A percentile compares a stretch with the other conserved stretches of the same genome.
phyloP scores from a whole-genome alignment of 2,797 vertebrate species.

The Ctenopoma kingsleyae region DNA sequence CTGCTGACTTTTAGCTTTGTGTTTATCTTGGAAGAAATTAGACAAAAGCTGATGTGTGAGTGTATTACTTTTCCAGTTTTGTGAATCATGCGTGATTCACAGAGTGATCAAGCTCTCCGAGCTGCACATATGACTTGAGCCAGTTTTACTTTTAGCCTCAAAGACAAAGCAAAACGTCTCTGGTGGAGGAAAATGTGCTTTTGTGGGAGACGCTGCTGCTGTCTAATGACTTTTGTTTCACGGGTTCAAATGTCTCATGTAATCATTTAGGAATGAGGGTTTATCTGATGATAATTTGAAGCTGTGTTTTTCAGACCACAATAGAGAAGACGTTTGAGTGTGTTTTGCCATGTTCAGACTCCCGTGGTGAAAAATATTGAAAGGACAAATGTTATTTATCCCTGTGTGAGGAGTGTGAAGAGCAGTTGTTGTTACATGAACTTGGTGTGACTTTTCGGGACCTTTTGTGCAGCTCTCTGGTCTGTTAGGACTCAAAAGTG shows the following conservation, averaged over 20 bases:
- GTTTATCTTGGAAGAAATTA: constrained; percentile 61
- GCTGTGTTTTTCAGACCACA: constrained; percentile 23
- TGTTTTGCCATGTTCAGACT: constrained; percentile 6
- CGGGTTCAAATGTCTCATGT: constrained; percentile 19
- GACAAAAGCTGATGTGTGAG: constrained; percentile 34
- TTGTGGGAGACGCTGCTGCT: constrained; percentile 15
- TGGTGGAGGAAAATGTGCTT: constrained; percentile 24
- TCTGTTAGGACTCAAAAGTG: constrained; percentile 76
- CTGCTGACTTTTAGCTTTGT: constrained; percentile 59
- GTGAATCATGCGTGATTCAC: constrained; percentile 51
- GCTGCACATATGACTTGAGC: neutral
- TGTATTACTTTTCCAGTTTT: constrained; percentile 31
- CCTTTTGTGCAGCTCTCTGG: constrained; percentile 69
- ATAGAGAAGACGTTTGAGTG: constrained; percentile 7
- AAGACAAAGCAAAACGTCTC: constrained; percentile 34
- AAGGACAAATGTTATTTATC: constrained; percentile 26
- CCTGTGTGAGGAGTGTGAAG: constrained; percentile 19
- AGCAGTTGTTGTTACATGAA: constrained; percentile 53
- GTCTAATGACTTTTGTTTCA: constrained; percentile 43
- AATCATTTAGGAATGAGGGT: constrained; percentile 33
- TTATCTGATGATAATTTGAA: constrained; percentile 39
- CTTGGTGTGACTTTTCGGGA: constrained; percentile 77
- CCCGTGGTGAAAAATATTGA: neutral
- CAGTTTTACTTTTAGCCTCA: constrained; percentile 11
- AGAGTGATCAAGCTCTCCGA: neutral